Conservation (phyloP, 2,797 vertebrate species). For the Melanotaenia maccullochi region DNA sequence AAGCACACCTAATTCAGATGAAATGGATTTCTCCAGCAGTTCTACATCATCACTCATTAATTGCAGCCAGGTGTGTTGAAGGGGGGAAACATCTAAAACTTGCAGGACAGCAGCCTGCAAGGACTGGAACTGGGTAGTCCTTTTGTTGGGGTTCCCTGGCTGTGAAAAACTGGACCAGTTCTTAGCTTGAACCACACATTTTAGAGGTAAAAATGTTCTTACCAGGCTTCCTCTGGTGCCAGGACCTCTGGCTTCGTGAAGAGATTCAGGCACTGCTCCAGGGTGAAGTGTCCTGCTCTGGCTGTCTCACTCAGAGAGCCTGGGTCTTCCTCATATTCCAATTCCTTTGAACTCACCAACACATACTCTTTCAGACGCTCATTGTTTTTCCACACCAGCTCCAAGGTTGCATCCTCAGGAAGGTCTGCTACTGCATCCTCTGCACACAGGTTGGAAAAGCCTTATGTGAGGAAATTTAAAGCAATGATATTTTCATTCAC, state of each 20-base stretch:
- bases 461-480: not conserved
- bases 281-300: constrained; percentile 95
- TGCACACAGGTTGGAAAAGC: constrained; percentile 51
- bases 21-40: not conserved
- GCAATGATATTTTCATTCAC: not conserved
- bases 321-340: constrained; percentile 94
- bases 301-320: constrained; percentile 93
- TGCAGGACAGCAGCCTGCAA: not conserved
- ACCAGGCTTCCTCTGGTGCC: constrained; percentile 98
- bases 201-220: constrained; percentile 51
- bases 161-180: not conserved
- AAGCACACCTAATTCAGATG: not conserved
- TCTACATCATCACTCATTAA: not conserved
- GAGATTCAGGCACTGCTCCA: constrained; percentile 98
- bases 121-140: not conserved
- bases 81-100: not conserved
- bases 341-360: constrained; percentile 94
- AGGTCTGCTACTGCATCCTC: constrained; percentile 88
- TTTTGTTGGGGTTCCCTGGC: no score
- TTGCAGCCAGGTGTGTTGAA: not conserved
- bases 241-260: constrained; percentile 98
- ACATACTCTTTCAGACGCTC: constrained; percentile 96
- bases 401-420: constrained; percentile 88
- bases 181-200: no score
- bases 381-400: constrained; percentile 98